phyloP scores from a whole-genome alignment of 2,797 vertebrate species.

The Tokudaia muenninki region DNA sequence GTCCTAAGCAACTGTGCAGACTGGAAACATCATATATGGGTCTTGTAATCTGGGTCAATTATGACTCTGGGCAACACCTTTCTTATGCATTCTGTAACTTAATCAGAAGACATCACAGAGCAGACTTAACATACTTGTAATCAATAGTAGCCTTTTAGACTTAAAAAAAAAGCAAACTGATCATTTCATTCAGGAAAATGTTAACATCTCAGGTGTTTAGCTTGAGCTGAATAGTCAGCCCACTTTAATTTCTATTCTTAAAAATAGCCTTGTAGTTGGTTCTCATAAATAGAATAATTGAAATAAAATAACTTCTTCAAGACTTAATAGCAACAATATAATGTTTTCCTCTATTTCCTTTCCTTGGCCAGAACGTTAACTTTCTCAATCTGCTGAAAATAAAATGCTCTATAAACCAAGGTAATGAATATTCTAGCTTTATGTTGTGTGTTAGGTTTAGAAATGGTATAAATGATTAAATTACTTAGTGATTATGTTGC shows the following conservation, averaged over 20 bases:
- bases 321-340: constrained; percentile 8
- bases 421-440: constrained; percentile 35
- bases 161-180: constrained; percentile 8
- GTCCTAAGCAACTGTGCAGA: not conserved
- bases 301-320: not conserved
- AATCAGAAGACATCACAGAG: not conserved
- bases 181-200: not conserved
- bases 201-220: not conserved
- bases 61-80: not conserved
- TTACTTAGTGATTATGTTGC: constrained; percentile 25
- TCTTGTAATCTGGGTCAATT: not conserved
- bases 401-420: not conserved
- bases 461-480: constrained; percentile 32
- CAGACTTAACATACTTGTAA: not conserved
- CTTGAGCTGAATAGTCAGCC: not conserved
- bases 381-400: constrained; percentile 31
- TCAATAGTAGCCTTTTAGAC: not conserved
- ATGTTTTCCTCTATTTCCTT: not conserved
- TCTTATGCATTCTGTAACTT: not conserved
- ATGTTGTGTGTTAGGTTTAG: not conserved
- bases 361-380: not conserved
- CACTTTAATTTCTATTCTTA: not conserved
- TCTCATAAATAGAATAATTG: constrained; percentile 31
- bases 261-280: not conserved
- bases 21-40: not conserved